Conservation (phyloP, 2,113 vertebrate species). For the Prietella phreatophila region DNA sequence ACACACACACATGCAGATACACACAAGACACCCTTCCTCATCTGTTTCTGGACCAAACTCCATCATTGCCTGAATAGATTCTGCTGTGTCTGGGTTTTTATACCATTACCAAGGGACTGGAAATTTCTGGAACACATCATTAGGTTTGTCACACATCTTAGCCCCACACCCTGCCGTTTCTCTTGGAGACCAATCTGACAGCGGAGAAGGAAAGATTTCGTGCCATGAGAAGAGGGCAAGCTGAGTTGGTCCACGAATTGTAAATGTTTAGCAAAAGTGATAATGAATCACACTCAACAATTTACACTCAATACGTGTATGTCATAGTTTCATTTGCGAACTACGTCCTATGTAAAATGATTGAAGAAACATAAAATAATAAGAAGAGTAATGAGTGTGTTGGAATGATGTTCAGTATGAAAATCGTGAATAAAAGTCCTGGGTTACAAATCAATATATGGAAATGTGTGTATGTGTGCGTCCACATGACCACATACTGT, state of each 20-base stretch:
- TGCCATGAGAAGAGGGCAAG: slow-evolving; percentile 20
- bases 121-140: slow-evolving; percentile 50
- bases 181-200: slow-evolving; percentile 23
- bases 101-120: slow-evolving; percentile 1
- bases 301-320: neutral
- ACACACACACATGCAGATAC: neutral
- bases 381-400: neutral
- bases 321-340: neutral
- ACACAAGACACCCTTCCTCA: slow-evolving; percentile 9
- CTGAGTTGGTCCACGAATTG: neutral
- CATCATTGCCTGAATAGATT: slow-evolving; percentile 7
- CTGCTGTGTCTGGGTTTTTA: slow-evolving; percentile 33
- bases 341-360: neutral
- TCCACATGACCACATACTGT: neutral
- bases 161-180: neutral
- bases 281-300: neutral
- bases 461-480: neutral
- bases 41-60: slow-evolving; percentile 21
- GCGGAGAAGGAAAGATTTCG: slow-evolving; percentile 9
- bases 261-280: neutral
- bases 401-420: neutral
- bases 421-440: neutral
- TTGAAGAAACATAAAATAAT: neutral
- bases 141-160: slow-evolving; percentile 39
- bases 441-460: neutral